Evolutionary conservation across 2,113 vertebrate genomes (phyloP).

Genomic region (Sapajus apella): DNA sequence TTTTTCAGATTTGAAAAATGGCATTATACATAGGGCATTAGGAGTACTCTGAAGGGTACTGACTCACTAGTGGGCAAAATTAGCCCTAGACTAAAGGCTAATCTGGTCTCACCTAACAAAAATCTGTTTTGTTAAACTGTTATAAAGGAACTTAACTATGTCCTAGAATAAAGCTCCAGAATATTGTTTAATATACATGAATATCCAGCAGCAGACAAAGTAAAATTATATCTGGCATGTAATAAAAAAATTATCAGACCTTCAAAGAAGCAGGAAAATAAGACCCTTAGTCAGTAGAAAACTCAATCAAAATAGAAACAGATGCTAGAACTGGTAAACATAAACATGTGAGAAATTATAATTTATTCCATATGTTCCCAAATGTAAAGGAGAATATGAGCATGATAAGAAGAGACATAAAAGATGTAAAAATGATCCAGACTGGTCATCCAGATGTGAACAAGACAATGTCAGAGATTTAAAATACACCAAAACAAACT

Average conservation of each 20-base stretch:
- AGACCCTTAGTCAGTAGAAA: conserved; percentile 4
- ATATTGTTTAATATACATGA: background rate
- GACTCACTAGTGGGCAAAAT: background rate
- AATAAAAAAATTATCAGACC: conserved; percentile 23
- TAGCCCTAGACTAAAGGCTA: background rate
- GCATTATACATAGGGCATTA: accelerated
- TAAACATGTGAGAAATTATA: background rate
- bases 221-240: background rate
- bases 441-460: background rate
- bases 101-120: background rate
- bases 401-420: background rate
- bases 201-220: background rate
- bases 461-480: background rate
- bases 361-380: conserved; percentile 17
- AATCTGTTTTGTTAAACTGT: background rate
- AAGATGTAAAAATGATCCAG: background rate
- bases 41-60: background rate
- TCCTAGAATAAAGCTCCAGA: background rate
- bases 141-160: background rate
- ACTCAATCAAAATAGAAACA: conserved; percentile 43
- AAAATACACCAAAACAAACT: background rate
- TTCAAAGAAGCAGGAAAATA: background rate
- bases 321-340: conserved; percentile 19
- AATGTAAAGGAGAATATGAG: background rate
- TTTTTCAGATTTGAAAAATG: background rate